Percentiles rank a stretch among this genome's conserved stretches.
Conservation (phyloP, 2,888 invertebrate genomes). For the Diplazon laetatorius region DNA sequence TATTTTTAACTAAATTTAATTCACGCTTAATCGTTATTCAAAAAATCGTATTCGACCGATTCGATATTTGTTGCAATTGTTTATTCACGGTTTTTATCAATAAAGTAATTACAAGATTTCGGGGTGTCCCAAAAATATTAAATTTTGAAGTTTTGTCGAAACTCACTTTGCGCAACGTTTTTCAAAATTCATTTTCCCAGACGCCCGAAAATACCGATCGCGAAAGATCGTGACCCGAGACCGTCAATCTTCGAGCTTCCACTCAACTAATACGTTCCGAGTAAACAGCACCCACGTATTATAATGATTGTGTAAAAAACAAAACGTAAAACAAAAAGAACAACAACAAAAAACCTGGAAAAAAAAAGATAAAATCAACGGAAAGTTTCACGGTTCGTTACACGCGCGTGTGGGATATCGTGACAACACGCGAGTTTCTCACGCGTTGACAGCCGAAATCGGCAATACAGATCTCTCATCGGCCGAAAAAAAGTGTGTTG, state of each 20-base stretch:
- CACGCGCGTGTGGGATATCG: conserved; percentile 25
- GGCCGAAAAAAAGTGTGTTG: conserved; percentile 8
- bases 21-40: too few relatives aligned
- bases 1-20: too few relatives aligned
- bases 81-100: too few relatives aligned
- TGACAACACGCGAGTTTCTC: conserved; percentile 56
- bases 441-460: conserved; percentile 52
- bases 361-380: conserved; percentile 12
- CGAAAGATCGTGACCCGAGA: conserved; percentile 31
- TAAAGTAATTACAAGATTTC: too few relatives aligned
- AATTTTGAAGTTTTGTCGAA: neutral
- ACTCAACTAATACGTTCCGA: conserved; percentile 31
- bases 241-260: conserved; percentile 27
- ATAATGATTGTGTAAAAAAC: conserved; percentile 24
- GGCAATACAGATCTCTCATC: conserved; percentile 31
- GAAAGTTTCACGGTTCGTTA: conserved; percentile 45
- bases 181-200: conserved; percentile 22
- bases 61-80: too few relatives aligned
- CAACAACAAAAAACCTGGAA: neutral
- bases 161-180: neutral
- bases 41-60: too few relatives aligned
- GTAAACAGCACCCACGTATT: conserved; percentile 25
- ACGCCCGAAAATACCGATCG: conserved; percentile 8
- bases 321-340: too few relatives aligned
- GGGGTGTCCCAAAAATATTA: too few relatives aligned